These are phyloP conservation scores for Orchestia grillus DNA, from an alignment of 1,140 invertebrate genomes.

Conservation along the genomic window DNA sequence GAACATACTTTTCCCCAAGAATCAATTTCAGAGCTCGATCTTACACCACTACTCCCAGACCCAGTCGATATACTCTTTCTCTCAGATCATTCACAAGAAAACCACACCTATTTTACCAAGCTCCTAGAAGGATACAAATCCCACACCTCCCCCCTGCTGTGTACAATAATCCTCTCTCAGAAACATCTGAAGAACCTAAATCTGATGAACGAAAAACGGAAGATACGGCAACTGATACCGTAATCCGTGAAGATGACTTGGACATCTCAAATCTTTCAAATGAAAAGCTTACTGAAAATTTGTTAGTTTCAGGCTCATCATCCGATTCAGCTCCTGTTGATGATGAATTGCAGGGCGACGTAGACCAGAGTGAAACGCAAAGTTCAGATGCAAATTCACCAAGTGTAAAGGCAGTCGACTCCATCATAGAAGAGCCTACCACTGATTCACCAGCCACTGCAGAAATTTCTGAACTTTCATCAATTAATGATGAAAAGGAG, in stretches of 20 bases:
- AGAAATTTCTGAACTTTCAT: background rate
- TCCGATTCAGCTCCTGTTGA: background rate
- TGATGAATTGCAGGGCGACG: background rate
- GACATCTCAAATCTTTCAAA: background rate
- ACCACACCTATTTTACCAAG: background rate
- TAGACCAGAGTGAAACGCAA: background rate
- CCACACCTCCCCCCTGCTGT: background rate
- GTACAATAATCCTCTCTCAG: background rate
- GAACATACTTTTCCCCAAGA: conserved; percentile 17
- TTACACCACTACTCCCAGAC: background rate
- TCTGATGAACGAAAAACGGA: background rate
- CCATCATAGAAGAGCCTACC: background rate
- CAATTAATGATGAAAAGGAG: background rate
- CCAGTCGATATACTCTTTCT: background rate
- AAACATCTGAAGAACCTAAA: background rate
- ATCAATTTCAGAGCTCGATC: background rate
- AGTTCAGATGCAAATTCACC: background rate
- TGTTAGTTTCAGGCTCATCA: background rate
- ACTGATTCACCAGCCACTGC: background rate
- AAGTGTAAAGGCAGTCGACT: background rate
- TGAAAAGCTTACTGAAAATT: background rate
- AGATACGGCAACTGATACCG: background rate
- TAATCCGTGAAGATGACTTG: background rate
- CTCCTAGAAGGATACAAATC: background rate
- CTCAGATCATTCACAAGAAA: background rate